Evolutionary conservation across 2,113 vertebrate species (phyloP), one percentile per base, ranked within the genome.

Genomic region (Todiramphus saurophagus): DNA sequence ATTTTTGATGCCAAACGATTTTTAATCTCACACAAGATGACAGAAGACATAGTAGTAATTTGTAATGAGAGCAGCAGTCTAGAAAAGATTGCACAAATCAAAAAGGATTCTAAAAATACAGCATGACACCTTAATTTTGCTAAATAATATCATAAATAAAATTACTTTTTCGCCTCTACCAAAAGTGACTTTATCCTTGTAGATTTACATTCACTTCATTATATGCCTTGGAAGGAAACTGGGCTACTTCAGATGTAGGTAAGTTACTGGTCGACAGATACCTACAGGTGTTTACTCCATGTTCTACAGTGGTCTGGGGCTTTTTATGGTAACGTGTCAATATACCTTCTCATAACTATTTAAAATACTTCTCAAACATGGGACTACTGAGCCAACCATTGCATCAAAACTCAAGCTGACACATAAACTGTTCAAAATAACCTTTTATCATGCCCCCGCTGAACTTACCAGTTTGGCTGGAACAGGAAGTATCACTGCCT

Each of bases 1-100:
- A 44, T 51, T 77, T 84, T 92, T 83, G n/a, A 96, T 72, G 90
- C 66, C 90, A 97, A 96, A 96, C 12, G 24, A 69, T 30, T 77
- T 83, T 89, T 73, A 87, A 84, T 91, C 96, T 95, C 91, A 77
- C 58, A 46, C 43, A 81, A 81, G 78, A 68, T 31, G 39, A 80
- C 50, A 77, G 69, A 64, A 95, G 83, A 90, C 85, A 75, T 24
- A 73, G 68, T 64, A 89, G 58, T 70, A 74, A 91, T 75, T 92
- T 79, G 82, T 74, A 89, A 88, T 41, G 55, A 83, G 68, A 83
- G 37, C 64, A 96, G 58, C 55, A 90, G 43, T 27, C 48, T 63
- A 69, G 64, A 84, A 73, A 91, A 78, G 72, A 94, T 48, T 67
- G 50, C 46, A 84, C 44, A 50, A 90, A 81, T 78, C 37, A 79